phyloP scores from a whole-genome alignment of 2,797 vertebrate genomes.

The Antrozous pallidus region DNA sequence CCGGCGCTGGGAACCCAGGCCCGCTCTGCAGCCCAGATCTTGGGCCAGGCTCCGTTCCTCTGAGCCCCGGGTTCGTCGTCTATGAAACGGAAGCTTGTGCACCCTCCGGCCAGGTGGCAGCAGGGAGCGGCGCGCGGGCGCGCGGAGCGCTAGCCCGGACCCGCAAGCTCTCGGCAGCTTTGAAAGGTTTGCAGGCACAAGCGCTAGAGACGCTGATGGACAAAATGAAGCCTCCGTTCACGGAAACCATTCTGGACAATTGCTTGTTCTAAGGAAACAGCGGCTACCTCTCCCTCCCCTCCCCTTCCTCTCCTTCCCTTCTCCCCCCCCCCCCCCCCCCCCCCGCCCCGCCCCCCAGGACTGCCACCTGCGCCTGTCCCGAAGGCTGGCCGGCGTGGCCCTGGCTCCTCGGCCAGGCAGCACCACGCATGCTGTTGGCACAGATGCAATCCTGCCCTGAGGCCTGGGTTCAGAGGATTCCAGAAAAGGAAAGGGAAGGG shows the following conservation, averaged over 20 bases:
- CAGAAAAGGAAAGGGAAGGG: not conserved
- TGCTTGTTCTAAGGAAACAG: slow-evolving; percentile 30
- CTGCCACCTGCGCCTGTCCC: slow-evolving; percentile 24
- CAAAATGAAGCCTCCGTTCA: not conserved
- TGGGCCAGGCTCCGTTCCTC: not conserved
- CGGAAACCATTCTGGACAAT: not conserved
- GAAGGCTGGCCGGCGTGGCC: not conserved
- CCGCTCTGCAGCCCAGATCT: not conserved
- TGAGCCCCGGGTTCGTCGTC: not conserved
- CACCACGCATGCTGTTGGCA: not conserved
- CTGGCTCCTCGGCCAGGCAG: not conserved
- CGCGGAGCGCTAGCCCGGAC: not conserved
- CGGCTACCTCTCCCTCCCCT: slow-evolving; percentile 49
- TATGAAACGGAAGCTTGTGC: rapidly evolving
- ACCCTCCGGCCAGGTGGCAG: not conserved
- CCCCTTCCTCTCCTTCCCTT: slow-evolving; percentile 1
- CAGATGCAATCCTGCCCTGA: not conserved
- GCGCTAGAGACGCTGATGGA: not conserved
- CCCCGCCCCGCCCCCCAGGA: not conserved
- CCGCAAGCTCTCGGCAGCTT: too few species aligned
- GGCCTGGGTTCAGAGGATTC: not conserved
- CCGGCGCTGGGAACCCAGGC: not conserved
- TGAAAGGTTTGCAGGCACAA: not conserved
- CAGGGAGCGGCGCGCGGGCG: not conserved
- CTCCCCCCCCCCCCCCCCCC: slow-evolving; percentile 49